These are phyloP conservation scores for Notolabrus celidotus DNA, from an alignment of 2,797 vertebrate genomes.

Conservation along the genomic window DNA sequence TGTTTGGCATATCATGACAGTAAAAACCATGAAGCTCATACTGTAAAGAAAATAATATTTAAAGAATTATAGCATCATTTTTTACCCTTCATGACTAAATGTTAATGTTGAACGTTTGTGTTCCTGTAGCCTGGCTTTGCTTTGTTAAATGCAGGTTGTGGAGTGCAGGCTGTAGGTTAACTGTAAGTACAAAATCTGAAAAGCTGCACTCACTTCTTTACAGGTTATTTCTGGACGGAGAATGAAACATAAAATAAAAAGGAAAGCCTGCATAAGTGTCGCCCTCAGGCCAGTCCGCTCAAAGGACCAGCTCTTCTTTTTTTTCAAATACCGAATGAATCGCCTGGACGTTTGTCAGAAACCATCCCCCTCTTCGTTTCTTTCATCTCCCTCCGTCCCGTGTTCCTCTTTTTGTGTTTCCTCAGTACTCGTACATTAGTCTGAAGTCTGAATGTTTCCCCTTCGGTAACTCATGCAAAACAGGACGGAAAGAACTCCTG, in stretches of 20 bases:
- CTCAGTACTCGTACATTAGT: slow-evolving; percentile 31
- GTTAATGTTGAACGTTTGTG: too few relatives aligned
- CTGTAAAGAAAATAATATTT: too few relatives aligned
- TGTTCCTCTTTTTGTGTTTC: slow-evolving; percentile 47
- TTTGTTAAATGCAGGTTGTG: too few relatives aligned
- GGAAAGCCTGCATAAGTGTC: slow-evolving; percentile 29
- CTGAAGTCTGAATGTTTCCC: slow-evolving; percentile 28
- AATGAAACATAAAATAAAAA: slow-evolving; percentile 43
- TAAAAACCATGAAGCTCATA: too few relatives aligned
- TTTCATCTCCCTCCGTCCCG: slow-evolving; percentile 37
- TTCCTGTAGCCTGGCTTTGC: too few relatives aligned
- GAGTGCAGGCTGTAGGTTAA: neutral
- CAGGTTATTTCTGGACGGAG: slow-evolving; percentile 34
- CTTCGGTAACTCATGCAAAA: slow-evolving; percentile 40
- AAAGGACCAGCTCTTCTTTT: slow-evolving; percentile 38
- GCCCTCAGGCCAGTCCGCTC: slow-evolving; percentile 43
- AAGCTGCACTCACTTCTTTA: slow-evolving; percentile 8
- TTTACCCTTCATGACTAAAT: too few relatives aligned
- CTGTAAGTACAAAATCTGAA: slow-evolving; percentile 22
- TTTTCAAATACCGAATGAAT: slow-evolving; percentile 25
- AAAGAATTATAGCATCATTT: too few relatives aligned
- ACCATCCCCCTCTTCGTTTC: slow-evolving; percentile 2
- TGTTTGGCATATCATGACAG: too few relatives aligned
- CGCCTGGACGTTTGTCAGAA: slow-evolving; percentile 31
- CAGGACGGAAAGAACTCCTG: slow-evolving; percentile 44